Evolutionary conservation across 2,888 invertebrate species (phyloP).

Genomic region (Melanargia galathea): DNA sequence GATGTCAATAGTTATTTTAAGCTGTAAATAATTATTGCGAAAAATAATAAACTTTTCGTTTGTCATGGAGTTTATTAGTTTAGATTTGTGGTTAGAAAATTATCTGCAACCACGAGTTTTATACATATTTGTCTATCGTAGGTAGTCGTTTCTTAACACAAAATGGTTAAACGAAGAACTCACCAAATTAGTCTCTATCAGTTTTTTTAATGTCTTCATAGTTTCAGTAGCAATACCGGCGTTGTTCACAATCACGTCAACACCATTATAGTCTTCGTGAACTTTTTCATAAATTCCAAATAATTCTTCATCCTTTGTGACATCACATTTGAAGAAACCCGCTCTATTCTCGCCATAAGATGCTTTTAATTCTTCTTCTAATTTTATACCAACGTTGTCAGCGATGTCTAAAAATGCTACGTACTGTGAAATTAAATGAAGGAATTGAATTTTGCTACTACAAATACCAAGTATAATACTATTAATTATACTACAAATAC

Average conservation of each 20-base stretch:
- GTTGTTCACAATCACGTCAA: slow-evolving; percentile 50
- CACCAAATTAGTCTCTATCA: slow-evolving; percentile 56
- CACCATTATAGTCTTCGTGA: slow-evolving; percentile 42
- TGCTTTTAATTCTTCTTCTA: slow-evolving; percentile 49
- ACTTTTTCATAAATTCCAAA: slow-evolving; percentile 44
- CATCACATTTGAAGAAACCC: slow-evolving; percentile 53
- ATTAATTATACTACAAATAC: background rate
- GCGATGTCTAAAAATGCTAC: slow-evolving; percentile 52
- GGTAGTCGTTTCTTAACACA: background rate
- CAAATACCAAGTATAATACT: too few species aligned
- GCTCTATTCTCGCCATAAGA: slow-evolving; percentile 46
- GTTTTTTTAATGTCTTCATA: slow-evolving; percentile 44
- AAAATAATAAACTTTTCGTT: too few species aligned
- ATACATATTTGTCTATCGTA: too few species aligned
- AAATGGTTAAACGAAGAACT: slow-evolving; percentile 37
- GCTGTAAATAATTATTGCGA: too few species aligned
- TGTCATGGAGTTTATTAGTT: too few species aligned
- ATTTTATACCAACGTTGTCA: slow-evolving; percentile 41
- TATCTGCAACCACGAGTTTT: too few species aligned
- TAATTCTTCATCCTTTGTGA: slow-evolving; percentile 49
- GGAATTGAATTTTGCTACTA: too few species aligned
- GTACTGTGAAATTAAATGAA: slow-evolving; percentile 34
- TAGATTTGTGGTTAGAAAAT: too few species aligned
- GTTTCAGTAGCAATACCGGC: slow-evolving; percentile 51
- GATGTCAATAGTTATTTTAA: too few species aligned